Evolutionary conservation across 2,797 vertebrate species (phyloP).

Genomic region (Poecilia picta): DNA sequence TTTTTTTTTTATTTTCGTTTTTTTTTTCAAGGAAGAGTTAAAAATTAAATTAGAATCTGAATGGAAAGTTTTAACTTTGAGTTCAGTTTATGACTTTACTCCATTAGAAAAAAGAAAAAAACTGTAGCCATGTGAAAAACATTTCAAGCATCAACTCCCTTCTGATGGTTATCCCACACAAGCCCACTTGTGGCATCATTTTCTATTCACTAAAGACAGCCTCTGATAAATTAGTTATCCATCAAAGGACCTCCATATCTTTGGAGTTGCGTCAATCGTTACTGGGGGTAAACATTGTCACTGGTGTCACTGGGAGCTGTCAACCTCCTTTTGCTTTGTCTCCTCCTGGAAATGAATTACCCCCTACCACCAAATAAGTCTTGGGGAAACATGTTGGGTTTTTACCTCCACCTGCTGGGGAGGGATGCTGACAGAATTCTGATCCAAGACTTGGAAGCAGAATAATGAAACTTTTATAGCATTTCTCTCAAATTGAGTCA

Average conservation of each 20-base stretch:
- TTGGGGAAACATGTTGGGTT: background rate
- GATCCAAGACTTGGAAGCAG: conserved; percentile 3
- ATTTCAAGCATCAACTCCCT: conserved; percentile 16
- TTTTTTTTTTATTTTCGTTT: background rate
- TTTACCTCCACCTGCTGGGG: conserved; percentile 19
- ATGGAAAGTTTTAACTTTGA: conserved; percentile 22
- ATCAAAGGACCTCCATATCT: conserved; percentile 76
- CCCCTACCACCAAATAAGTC: conserved; percentile 46
- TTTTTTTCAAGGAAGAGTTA: background rate
- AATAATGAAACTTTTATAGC: background rate
- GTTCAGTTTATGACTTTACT: conserved; percentile 4
- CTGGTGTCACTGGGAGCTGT: conserved; percentile 57
- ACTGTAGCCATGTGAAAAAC: background rate
- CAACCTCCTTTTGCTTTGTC: conserved; percentile 43
- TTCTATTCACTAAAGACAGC: conserved; percentile 75
- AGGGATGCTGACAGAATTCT: conserved; percentile 5
- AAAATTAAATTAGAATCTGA: conserved; percentile 23
- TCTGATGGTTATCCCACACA: conserved; percentile 44
- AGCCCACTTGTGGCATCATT: conserved; percentile 65
- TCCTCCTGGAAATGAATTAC: conserved; percentile 51
- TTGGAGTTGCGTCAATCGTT: conserved; percentile 67
- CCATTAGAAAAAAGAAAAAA: background rate
- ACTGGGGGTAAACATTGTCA: conserved; percentile 74
- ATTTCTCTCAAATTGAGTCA: conserved; percentile 1
- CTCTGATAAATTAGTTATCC: conserved; percentile 80